phyloP scores from a whole-genome alignment of 64 coral and sea anemone species.

The Hydrozoanthus tunicans region DNA sequence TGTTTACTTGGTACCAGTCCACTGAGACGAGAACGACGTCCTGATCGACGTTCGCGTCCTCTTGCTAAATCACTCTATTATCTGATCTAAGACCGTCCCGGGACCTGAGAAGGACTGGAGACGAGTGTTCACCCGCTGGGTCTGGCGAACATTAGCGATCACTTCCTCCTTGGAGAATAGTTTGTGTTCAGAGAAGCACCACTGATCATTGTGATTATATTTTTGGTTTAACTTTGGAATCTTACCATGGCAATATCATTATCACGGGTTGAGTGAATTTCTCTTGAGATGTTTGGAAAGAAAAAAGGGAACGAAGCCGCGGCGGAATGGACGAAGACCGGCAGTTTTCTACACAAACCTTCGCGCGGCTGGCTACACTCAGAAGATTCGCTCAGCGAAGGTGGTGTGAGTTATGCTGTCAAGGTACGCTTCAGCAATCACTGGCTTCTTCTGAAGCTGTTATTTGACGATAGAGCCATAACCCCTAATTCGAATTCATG shows the following conservation, averaged over 20 bases:
- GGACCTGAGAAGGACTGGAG: too few relatives aligned
- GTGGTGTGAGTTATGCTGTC: constrained; percentile 97
- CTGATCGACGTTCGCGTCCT: too few relatives aligned
- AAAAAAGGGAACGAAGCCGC: constrained; percentile 66
- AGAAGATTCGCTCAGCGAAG: constrained; percentile 79
- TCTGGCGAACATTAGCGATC: too few relatives aligned
- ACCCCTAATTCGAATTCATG: neutral
- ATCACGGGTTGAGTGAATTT: constrained; percentile 6
- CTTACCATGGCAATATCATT: neutral
- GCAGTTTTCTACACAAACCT: constrained; percentile 93
- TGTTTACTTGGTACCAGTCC: too few relatives aligned
- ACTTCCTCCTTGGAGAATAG: too few relatives aligned
- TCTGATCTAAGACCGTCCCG: too few relatives aligned
- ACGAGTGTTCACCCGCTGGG: too few relatives aligned
- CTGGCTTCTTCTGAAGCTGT: neutral
- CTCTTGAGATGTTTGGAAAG: constrained; percentile 81
- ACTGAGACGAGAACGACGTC: too few relatives aligned
- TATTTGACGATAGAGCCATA: neutral
- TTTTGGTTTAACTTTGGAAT: too few relatives aligned
- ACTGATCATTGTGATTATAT: too few relatives aligned
- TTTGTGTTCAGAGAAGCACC: too few relatives aligned
- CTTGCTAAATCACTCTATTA: too few relatives aligned
- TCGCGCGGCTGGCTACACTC: constrained; percentile 93
- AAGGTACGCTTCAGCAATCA: constrained; percentile 66
- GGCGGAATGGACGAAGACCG: constrained; percentile 93